Evolutionary conservation across 1,140 invertebrate species (phyloP), one percentile per base, ranked within the genome.

Genomic region (Schmidtea mediterranea): DNA sequence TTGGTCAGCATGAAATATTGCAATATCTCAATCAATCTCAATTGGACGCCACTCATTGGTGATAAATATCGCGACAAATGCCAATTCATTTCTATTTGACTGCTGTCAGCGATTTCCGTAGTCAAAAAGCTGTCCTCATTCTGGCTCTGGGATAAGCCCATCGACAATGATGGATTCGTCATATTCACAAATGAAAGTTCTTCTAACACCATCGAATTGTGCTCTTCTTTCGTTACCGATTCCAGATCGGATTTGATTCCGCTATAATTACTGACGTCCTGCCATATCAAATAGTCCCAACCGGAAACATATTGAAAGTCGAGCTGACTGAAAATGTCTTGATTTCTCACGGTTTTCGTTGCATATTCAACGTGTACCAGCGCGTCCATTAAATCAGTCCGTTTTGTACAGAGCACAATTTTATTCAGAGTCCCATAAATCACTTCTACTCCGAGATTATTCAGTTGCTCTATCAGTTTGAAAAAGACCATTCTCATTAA

Each of bases 271-370:
- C 8, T 6, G 6, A 6, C 5, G 22, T 45, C 43, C 5, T 24
- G 21, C 43, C 43, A 45, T 8, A 45, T 8, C 18, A 45, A 24
- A 21, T 45, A 45, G n/a, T 45, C 21, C 43, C 43, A 45, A 19
- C 23, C n/a, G 15, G 19, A 21, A 19, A 21, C 19, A n/a, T 19
- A 19, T 13, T 8, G 12, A 13, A 45, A 19, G 15, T 21, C 43
- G 8, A 41, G 6, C 8, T 41, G 39, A 15, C 12, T 41, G 15
- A 41, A 41, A 18, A 41, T 15, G 9, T 6, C 12, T 15, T 41
- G 12, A 12, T 12, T 19, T 19, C 39, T 41, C 18, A 41, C 12
- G 12, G 19, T 41, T 19, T 41, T 41, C 8, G 19, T 15, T 9
- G 19, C 12, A 19, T 12, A 12, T 41, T 41, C 39, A 41, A 41